A percentile compares a stretch with the other conserved stretches of the same genome.
Conservation (phyloP, 2,113 vertebrate species). For the Tringa solitaria region DNA sequence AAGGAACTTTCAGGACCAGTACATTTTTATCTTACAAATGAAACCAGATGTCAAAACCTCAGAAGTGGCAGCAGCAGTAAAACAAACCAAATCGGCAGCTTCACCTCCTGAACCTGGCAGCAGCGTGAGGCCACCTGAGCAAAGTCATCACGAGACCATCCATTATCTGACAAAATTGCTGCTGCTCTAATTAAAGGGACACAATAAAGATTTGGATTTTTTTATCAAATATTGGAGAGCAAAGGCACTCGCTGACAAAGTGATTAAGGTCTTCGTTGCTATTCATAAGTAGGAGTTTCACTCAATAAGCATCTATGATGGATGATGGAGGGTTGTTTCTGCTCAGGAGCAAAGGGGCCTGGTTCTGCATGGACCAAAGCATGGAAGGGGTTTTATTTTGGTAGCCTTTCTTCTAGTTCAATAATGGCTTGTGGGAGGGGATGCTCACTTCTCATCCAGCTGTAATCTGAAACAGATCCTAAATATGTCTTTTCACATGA, state of each 20-base stretch:
- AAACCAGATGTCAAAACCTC: not conserved
- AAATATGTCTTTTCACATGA: accelerated
- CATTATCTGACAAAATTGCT: not conserved
- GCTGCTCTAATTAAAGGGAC: not conserved
- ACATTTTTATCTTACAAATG: not conserved
- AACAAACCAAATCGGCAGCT: not conserved
- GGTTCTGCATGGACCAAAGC: not conserved
- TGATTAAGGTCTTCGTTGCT: not conserved
- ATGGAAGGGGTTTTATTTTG: not conserved
- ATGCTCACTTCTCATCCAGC: not conserved
- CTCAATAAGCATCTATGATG: accelerated
- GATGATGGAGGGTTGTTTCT: not conserved
- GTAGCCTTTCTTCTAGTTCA: not conserved
- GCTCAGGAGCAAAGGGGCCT: not conserved
- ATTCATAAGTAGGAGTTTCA: not conserved
- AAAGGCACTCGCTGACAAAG: not conserved
- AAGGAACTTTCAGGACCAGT: not conserved
- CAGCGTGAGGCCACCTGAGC: not conserved
- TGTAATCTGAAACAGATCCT: not conserved
- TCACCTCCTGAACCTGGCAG: not conserved
- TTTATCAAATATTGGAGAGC: not conserved
- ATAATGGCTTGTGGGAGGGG: not conserved
- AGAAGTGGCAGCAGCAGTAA: not conserved
- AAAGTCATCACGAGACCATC: not conserved
- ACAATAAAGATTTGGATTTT: accelerated